Percentiles rank a stretch among this genome's conserved stretches.
Evolutionary conservation across 2,888 invertebrate genomes (phyloP).

Genomic region (Acronicta leporina): DNA sequence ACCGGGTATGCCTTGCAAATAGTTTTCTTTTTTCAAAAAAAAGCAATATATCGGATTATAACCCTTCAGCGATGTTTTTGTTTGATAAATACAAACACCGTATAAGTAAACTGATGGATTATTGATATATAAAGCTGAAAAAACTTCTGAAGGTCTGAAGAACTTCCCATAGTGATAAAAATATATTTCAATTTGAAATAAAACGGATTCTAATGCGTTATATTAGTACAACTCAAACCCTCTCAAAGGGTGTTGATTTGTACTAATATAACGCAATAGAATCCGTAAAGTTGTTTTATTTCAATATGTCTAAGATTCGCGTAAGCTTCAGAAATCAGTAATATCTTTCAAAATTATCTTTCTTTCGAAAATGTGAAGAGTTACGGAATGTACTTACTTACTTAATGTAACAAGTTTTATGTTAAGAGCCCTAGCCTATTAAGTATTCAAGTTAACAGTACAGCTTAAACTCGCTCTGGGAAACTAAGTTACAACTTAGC

Average conservation of each 20-base stretch:
- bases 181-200: too few species aligned
- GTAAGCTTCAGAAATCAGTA: too few species aligned
- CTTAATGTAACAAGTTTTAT: constrained; percentile 1
- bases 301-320: too few species aligned
- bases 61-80: constrained; percentile 11
- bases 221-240: too few species aligned
- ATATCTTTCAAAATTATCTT: too few species aligned
- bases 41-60: constrained; percentile 16
- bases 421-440: constrained; percentile 3
- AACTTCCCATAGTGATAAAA: too few species aligned
- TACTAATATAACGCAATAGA: too few species aligned
- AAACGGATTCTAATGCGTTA: too few species aligned
- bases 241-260: too few species aligned
- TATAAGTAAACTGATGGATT: constrained; percentile 12
- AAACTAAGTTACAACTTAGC: constrained; percentile 28
- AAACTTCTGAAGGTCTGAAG: not conserved
- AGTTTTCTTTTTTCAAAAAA: constrained; percentile 12
- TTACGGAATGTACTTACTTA: too few species aligned
- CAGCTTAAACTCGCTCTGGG: constrained; percentile 18
- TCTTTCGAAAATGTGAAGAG: too few species aligned
- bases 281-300: too few species aligned
- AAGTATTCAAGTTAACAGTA: constrained; percentile 16
- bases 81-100: constrained; percentile 19
- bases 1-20: constrained; percentile 6
- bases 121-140: not conserved